Base-by-base conservation (phyloP, 2,888 invertebrate genomes). In the Dromius quadrimaculatus region DNA sequence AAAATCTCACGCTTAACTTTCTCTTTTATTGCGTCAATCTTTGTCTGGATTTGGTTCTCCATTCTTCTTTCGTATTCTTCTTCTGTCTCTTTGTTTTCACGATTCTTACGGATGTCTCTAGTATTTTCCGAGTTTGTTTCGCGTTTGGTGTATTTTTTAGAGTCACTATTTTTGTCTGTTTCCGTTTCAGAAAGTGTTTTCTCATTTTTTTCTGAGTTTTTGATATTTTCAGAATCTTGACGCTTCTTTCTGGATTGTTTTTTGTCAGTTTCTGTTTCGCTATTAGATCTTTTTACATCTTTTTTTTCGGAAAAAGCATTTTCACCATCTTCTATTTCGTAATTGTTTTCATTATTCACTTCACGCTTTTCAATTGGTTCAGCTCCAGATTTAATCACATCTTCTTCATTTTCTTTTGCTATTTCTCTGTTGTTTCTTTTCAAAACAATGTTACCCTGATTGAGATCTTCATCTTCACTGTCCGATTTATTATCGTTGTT, bases 1-100 rank as follows among this genome's bases (percentile, higher is more conserved):
- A 77, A 79, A 22, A 82, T 78, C 73, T 83, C 81, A 1, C 81
- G 76, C 61, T 80, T 81, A 1, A 84, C 81, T 64, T 83, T 79
- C 9, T 80, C 81, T 68, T 82, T 83, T 28, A 84, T 81, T 8
- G 78, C 77, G 17, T 80, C 78, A 50, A 83, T 81, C 73, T 79
- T 81, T 9, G 77, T 73, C 73, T 81, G 78, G 57, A 83, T 81
- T 70, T 80, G 77, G n/a, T 78, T 74, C 71, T 81, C 80, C 8
- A 81, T 75, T 6, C 77, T 74, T 43, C 76, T 78, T 57, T 80
- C 77, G 45, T 77, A 77, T 32, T 77, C 75, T 54, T 68, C 71
- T 9, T 74, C 73, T 23, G 72, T 69, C 1, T 71, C 72, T 47
- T 47, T 11, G 11, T 23, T 47, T 20, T 47, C 28, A 8, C 50